These are phyloP conservation scores for Pipistrellus nathusii DNA, from an alignment of 2,797 vertebrate species.

Conservation along the genomic window DNA sequence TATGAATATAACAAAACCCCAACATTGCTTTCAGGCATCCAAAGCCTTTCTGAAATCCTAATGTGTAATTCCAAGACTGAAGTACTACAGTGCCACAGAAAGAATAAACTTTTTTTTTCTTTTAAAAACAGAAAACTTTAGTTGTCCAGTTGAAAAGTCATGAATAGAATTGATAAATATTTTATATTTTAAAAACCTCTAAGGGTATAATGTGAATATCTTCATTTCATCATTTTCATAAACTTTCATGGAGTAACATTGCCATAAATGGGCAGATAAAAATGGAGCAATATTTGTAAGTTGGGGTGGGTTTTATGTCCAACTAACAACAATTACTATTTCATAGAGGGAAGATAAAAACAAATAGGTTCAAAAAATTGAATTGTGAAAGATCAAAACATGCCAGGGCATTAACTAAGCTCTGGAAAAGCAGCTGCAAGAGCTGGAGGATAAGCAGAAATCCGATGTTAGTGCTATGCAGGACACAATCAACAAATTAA, in stretches of 20 bases:
- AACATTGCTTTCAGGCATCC: neutral
- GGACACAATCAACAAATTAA: too few relatives aligned
- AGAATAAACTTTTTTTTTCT: neutral
- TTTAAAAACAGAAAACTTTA: neutral
- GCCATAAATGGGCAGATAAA: neutral
- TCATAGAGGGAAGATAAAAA: constrained; percentile 5
- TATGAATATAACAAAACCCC: neutral
- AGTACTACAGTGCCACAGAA: neutral
- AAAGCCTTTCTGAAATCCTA: neutral
- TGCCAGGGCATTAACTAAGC: too few relatives aligned
- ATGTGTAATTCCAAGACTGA: neutral
- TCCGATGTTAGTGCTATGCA: too few relatives aligned
- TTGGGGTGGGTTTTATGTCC: neutral
- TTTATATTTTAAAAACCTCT: neutral
- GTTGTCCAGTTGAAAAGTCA: neutral
- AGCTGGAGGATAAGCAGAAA: too few relatives aligned
- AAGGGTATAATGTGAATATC: neutral
- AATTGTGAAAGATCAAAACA: neutral
- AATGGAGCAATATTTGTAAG: neutral
- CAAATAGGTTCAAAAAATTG: neutral
- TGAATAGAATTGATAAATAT: neutral
- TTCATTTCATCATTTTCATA: neutral
- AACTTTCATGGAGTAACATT: neutral
- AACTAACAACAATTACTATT: neutral
- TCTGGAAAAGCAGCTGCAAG: too few relatives aligned